These are phyloP conservation scores for Potamilus streckersoni DNA, from an alignment of 1,140 invertebrate genomes.

Conservation along the genomic window DNA sequence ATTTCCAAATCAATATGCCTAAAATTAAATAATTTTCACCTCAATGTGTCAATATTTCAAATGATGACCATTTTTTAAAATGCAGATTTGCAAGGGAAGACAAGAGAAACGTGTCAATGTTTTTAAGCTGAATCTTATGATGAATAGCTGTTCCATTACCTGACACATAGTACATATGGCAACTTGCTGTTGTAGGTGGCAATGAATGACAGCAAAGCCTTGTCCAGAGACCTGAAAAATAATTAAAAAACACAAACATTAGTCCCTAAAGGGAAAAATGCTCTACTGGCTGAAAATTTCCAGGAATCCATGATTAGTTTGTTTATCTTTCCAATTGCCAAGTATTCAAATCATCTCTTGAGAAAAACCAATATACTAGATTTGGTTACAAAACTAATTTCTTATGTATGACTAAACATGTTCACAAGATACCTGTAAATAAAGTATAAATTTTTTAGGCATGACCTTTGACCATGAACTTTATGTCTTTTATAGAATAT, in stretches of 20 bases:
- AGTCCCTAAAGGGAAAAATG: background rate
- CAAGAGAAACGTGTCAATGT: background rate
- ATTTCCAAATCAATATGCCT: too few relatives aligned
- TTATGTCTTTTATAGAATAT: too few relatives aligned
- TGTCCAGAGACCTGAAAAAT: conserved; percentile 49
- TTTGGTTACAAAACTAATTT: too few relatives aligned
- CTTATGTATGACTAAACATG: too few relatives aligned
- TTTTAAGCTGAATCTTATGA: background rate
- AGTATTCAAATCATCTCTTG: too few relatives aligned
- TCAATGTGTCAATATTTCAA: too few relatives aligned
- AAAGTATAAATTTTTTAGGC: too few relatives aligned
- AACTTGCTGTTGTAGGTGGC: conserved; percentile 48
- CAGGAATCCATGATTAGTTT: background rate
- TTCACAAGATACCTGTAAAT: too few relatives aligned
- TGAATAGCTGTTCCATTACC: conserved; percentile 27
- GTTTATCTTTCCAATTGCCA: too few relatives aligned
- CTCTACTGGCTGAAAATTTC: background rate
- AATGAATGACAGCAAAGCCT: conserved; percentile 52
- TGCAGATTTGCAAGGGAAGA: background rate
- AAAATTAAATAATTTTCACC: too few relatives aligned
- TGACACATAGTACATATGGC: conserved; percentile 54
- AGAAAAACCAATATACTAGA: too few relatives aligned
- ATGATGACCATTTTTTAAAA: background rate
- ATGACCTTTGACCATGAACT: too few relatives aligned
- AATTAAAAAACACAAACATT: conserved; percentile 6